Percentiles rank a stretch among this genome's conserved stretches.
Conservation (phyloP, 2,113 vertebrate species). For the Rhipidura dahli region DNA sequence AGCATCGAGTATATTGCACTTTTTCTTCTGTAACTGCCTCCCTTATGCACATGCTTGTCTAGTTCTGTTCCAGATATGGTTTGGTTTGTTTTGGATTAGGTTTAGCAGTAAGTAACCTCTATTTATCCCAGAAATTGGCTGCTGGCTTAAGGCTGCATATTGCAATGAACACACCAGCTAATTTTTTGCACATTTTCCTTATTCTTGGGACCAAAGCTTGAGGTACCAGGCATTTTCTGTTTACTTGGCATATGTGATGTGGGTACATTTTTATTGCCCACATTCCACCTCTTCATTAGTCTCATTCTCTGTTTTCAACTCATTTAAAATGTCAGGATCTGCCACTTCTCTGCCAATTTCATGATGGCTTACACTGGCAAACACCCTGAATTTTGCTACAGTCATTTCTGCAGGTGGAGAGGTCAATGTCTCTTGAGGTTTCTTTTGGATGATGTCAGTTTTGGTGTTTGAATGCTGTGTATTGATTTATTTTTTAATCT, state of each 20-base stretch:
- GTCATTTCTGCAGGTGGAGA: background rate
- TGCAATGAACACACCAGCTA: background rate
- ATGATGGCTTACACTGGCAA: background rate
- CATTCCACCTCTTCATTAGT: constrained; percentile 49
- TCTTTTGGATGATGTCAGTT: background rate
- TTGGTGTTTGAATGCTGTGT: background rate
- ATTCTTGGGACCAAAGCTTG: background rate
- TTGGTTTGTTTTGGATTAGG: background rate
- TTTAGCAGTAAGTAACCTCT: background rate
- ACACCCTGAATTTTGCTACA: background rate
- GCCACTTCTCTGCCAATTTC: constrained; percentile 6
- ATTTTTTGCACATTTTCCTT: background rate
- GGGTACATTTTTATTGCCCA: constrained; percentile 55
- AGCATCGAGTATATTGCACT: background rate
- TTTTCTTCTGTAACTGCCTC: background rate
- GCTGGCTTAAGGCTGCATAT: background rate
- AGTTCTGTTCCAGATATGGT: background rate
- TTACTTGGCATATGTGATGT: constrained; percentile 57
- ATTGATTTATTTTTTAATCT: background rate
- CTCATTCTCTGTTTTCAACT: constrained; percentile 41
- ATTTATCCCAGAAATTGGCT: background rate
- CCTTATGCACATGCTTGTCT: background rate
- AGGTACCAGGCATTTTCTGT: constrained; percentile 18
- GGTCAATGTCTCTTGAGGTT: background rate
- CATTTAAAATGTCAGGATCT: constrained; percentile 63